Evolutionary conservation across 2,797 vertebrate genomes (phyloP).

Genomic region (Mormyrops boulengeri): DNA sequence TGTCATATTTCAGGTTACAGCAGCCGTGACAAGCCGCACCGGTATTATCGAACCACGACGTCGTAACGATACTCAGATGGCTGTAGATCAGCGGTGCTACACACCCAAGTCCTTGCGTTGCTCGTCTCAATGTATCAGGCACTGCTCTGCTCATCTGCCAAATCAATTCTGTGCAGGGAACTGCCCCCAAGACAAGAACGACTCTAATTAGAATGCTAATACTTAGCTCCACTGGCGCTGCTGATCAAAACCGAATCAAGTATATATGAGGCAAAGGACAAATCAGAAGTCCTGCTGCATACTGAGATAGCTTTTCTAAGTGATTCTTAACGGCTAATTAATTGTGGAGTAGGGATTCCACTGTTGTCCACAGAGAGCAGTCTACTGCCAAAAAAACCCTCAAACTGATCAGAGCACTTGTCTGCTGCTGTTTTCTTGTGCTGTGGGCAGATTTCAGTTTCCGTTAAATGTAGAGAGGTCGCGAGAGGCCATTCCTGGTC

Average conservation of each 20-base stretch:
- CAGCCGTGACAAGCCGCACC: slow-evolving; percentile 27
- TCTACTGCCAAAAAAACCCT: background rate
- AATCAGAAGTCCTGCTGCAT: slow-evolving; percentile 36
- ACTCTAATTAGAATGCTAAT: slow-evolving; percentile 50
- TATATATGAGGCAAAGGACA: slow-evolving; percentile 38
- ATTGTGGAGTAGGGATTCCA: background rate
- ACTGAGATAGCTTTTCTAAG: background rate
- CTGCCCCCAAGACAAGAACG: slow-evolving; percentile 36
- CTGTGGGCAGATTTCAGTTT: background rate
- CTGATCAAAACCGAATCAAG: slow-evolving; percentile 55
- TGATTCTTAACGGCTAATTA: background rate
- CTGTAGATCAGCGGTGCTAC: slow-evolving; percentile 25
- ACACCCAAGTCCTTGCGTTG: background rate
- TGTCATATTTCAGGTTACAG: slow-evolving; percentile 28
- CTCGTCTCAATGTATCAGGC: background rate
- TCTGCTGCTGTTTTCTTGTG: background rate
- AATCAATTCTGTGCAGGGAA: slow-evolving; percentile 35
- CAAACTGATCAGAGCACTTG: background rate
- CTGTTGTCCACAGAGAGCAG: background rate
- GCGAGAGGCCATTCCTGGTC: background rate
- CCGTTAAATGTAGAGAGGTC: background rate
- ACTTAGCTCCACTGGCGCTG: slow-evolving; percentile 35
- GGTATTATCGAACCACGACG: slow-evolving; percentile 35
- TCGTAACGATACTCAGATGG: slow-evolving; percentile 52
- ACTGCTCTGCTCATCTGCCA: slow-evolving; percentile 27